Percentiles rank a stretch among this genome's conserved stretches.
phyloP scores from a whole-genome alignment of 2,888 invertebrate species.

The Scaptomyza parva region DNA sequence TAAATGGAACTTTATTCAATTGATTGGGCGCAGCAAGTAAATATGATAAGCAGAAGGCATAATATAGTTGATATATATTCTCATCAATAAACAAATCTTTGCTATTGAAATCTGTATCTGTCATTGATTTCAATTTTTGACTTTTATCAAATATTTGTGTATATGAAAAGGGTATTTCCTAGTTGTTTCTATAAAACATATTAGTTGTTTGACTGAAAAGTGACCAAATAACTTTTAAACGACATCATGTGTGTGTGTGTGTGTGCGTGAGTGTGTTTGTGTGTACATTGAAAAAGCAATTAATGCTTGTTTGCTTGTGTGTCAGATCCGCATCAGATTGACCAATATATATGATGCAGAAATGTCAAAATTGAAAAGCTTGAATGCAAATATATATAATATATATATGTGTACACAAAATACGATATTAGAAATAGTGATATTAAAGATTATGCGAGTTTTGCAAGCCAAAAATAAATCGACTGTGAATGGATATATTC shows the following conservation, averaged over 20 bases:
- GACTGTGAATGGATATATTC: too few relatives aligned
- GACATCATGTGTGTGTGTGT: too few relatives aligned
- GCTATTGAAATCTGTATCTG: too few relatives aligned
- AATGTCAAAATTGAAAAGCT: constrained; percentile 22
- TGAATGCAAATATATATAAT: constrained; percentile 21
- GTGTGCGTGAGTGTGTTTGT: neutral
- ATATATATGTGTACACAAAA: too few relatives aligned
- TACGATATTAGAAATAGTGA: constrained; percentile 5
- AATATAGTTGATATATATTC: neutral
- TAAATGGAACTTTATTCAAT: too few relatives aligned
- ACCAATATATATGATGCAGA: neutral
- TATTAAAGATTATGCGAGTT: constrained; percentile 5
- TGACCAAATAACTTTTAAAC: constrained; percentile 38
- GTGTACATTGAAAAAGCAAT: constrained; percentile 62
- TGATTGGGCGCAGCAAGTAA: too few relatives aligned
- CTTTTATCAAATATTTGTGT: neutral
- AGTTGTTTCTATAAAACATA: constrained; percentile 14
- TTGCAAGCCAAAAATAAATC: constrained; percentile 1
- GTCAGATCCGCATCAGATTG: constrained; percentile 51
- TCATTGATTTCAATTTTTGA: too few relatives aligned
- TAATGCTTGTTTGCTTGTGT: constrained; percentile 53
- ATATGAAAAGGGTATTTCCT: neutral
- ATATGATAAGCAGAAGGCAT: neutral
- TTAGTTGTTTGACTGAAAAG: constrained; percentile 40
- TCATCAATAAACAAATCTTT: too few relatives aligned